Conservation (phyloP, 2,113 vertebrate genomes). For the Etheostoma spectabile region DNA sequence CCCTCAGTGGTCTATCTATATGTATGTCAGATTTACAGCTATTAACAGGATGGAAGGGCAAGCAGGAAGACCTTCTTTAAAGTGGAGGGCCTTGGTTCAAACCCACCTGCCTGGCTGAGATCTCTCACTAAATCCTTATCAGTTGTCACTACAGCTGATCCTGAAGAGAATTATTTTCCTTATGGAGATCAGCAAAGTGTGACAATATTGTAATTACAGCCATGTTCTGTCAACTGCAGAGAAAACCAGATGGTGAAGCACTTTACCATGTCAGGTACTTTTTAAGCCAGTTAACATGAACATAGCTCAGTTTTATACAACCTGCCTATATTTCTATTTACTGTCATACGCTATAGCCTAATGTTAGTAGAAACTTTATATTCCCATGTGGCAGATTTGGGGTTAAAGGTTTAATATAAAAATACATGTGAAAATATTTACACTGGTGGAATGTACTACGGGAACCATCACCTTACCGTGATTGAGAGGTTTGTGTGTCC, state of each 20-base stretch:
- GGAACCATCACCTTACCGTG: too few species aligned
- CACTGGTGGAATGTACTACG: background rate
- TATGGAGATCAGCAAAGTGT: constrained; percentile 38
- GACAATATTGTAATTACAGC: constrained; percentile 30
- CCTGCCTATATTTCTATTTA: background rate
- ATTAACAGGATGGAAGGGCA: constrained; percentile 48
- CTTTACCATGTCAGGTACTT: constrained; percentile 5
- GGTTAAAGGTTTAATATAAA: background rate
- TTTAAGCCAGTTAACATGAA: constrained; percentile 10
- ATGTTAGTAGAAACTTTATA: too few species aligned
- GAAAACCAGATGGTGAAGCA: constrained; percentile 35
- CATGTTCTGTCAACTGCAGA: constrained; percentile 21
- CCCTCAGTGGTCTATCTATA: constrained; percentile 49
- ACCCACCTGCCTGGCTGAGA: constrained; percentile 29
- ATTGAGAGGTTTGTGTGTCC: too few species aligned
- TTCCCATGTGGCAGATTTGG: background rate
- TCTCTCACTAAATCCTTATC: constrained; percentile 41
- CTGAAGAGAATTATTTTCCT: constrained; percentile 18
- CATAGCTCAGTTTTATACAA: background rate
- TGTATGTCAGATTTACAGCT: constrained; percentile 61
- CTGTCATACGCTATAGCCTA: background rate
- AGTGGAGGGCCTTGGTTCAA: constrained; percentile 36
- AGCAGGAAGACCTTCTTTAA: constrained; percentile 33
- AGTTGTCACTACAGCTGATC: constrained; percentile 36
- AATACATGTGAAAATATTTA: too few species aligned